phyloP scores from a whole-genome alignment of 2,113 vertebrate genomes.

The Gavialis gangeticus region DNA sequence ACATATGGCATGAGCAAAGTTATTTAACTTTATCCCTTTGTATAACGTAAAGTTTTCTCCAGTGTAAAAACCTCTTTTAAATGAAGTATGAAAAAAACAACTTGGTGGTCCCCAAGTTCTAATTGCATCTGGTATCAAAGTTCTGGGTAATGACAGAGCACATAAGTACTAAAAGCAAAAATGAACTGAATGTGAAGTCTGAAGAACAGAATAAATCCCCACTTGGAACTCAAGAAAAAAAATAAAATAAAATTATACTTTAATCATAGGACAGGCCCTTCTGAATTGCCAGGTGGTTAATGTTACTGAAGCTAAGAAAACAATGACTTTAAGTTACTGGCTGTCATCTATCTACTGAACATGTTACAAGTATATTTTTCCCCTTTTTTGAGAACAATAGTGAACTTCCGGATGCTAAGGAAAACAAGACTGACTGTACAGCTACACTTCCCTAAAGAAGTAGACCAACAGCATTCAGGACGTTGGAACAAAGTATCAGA shows the following conservation, averaged over 20 bases:
- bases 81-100: background rate
- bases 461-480: conserved; percentile 49
- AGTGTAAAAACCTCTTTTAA: background rate
- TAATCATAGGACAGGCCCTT: background rate
- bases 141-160: background rate
- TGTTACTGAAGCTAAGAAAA: background rate
- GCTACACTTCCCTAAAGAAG: conserved; percentile 67
- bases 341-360: background rate
- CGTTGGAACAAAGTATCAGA: conserved; percentile 20
- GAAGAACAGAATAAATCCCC: background rate
- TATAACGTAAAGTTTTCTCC: background rate
- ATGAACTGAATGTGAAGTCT: background rate
- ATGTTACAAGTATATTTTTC: background rate
- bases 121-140: background rate
- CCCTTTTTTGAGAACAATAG: conserved; percentile 49
- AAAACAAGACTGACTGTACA: conserved; percentile 41
- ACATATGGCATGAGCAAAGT: background rate
- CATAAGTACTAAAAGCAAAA: background rate
- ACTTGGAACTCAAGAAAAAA: background rate
- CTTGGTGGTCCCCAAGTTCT: background rate
- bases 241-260: background rate
- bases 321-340: background rate
- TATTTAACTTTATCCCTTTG: background rate
- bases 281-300: background rate
- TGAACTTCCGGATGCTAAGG: conserved; percentile 39